phyloP scores from a whole-genome alignment of 2,797 vertebrate species.

The Dromococcyx pavoninus region DNA sequence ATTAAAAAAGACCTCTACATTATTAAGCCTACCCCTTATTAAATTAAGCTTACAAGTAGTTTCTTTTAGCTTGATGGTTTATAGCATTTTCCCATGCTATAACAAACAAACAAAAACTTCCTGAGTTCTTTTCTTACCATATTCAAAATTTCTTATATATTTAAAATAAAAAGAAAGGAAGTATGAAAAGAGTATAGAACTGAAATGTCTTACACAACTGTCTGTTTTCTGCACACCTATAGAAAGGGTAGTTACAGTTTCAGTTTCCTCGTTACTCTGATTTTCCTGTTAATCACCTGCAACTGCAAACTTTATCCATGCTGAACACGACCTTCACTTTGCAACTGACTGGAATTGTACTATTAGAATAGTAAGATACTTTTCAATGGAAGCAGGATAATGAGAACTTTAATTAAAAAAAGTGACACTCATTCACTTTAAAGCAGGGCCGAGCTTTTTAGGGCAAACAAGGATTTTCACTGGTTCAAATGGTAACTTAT shows the following conservation, averaged over 20 bases:
- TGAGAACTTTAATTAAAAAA: neutral
- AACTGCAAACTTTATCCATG: neutral
- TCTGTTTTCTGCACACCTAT: neutral
- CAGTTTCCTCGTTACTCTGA: neutral
- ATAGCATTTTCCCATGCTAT: neutral
- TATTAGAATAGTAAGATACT: neutral
- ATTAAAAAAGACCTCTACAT: neutral
- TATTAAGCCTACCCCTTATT: conserved; percentile 1
- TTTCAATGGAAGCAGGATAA: neutral
- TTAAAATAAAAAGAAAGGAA: neutral
- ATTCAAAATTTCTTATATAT: neutral
- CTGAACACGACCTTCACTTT: neutral
- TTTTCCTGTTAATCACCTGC: neutral
- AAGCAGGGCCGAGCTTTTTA: neutral
- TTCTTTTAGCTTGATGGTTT: neutral
- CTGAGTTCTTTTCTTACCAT: neutral
- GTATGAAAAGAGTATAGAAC: neutral
- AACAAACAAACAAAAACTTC: neutral
- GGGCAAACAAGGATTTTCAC: neutral
- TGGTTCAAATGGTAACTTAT: neutral
- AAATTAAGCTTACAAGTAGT: neutral
- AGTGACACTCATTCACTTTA: neutral
- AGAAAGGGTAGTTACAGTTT: neutral
- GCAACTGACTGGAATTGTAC: neutral
- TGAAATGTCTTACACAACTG: neutral